Conservation (phyloP, 2,113 vertebrate genomes). For the Meles meles region DNA sequence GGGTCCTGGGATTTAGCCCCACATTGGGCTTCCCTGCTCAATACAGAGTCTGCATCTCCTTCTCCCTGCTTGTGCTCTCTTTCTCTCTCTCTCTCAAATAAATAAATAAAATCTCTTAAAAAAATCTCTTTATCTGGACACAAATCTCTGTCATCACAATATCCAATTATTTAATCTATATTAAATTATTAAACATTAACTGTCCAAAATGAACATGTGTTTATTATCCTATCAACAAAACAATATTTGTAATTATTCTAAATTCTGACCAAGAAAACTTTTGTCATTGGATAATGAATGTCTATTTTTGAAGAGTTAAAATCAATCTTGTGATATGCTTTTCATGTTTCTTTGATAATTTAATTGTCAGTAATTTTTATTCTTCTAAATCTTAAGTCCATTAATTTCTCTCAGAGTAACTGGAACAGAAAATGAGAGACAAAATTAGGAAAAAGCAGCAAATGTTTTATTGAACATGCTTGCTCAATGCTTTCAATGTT, state of each 20-base stretch:
- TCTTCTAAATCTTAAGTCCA: neutral
- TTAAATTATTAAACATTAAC: neutral
- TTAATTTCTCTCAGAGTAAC: neutral
- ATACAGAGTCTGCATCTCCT: neutral
- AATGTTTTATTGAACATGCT: neutral
- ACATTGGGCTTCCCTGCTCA: no score
- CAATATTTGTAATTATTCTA: neutral
- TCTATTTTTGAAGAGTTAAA: neutral
- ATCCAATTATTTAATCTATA: neutral
- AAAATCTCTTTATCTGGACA: neutral
- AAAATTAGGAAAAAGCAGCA: neutral
- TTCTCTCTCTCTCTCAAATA: neutral
- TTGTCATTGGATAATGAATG: neutral
- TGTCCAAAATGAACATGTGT: neutral
- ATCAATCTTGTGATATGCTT: neutral
- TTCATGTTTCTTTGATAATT: neutral
- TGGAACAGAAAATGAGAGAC: neutral
- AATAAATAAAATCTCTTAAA: neutral
- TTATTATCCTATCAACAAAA: neutral
- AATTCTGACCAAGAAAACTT: neutral
- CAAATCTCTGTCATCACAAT: neutral
- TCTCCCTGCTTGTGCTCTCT: neutral
- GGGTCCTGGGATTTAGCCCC: no score
- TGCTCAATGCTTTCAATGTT: neutral
- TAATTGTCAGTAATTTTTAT: neutral